Percentiles rank a stretch among this genome's conserved stretches.
phyloP scores from a whole-genome alignment of 2,113 vertebrate species.

The Megaptera novaeangliae region DNA sequence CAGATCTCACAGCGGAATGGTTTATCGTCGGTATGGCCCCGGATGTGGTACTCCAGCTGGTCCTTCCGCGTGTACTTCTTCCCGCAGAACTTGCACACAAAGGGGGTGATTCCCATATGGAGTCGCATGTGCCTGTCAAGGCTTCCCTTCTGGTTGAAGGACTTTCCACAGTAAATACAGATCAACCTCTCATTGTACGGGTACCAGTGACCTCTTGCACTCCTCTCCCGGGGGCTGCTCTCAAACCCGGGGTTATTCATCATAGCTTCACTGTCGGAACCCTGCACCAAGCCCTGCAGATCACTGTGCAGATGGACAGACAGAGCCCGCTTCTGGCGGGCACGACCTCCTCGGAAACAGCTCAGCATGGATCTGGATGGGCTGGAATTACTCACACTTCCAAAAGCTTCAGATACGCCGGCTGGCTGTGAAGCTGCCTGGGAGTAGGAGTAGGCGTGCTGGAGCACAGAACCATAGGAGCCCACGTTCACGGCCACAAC shows the following conservation, averaged over 20 bases:
- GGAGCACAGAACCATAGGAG: conserved; percentile 92
- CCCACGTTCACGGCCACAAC: conserved; percentile 95
- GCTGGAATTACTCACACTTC: conserved; percentile 91
- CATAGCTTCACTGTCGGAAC: conserved; percentile 79
- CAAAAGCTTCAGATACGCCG: conserved; percentile 82
- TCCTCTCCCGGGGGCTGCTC: conserved; percentile 89
- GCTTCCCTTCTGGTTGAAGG: conserved; percentile 99
- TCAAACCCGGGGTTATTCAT: conserved; percentile 85
- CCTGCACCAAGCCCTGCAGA: conserved; percentile 79
- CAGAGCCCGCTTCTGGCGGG: conserved; percentile 88
- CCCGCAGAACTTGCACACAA: conserved; percentile 98
- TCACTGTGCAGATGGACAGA: conserved; percentile 79
- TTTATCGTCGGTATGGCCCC: conserved; percentile 98
- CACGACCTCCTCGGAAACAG: conserved; percentile 91
- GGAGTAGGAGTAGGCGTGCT: conserved; percentile 91
- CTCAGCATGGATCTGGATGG: conserved; percentile 94
- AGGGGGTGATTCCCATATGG: conserved; percentile 99
- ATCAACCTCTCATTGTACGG: conserved; percentile 95
- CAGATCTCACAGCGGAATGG: conserved; percentile 99
- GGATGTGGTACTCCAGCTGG: conserved; percentile 98
- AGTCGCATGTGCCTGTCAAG: conserved; percentile 98
- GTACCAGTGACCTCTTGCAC: conserved; percentile 93
- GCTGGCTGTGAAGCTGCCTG: conserved; percentile 83
- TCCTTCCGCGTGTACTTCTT: conserved; percentile 99
- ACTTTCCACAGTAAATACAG: conserved; percentile 99